Conservation (phyloP, 2,797 vertebrate genomes). For the Acanthornis magna region DNA sequence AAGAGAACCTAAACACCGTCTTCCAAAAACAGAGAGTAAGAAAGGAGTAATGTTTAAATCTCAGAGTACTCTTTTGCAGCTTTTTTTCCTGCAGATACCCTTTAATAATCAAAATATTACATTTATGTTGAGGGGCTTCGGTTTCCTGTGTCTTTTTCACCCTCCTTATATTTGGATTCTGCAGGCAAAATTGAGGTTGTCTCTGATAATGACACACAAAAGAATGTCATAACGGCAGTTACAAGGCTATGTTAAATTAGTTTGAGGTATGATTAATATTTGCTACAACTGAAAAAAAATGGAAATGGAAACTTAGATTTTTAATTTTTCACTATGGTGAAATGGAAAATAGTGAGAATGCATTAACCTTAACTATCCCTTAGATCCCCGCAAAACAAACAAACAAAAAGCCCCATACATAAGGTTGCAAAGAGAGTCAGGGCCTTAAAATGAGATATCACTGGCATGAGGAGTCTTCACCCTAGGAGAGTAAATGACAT, state of each 20-base stretch:
- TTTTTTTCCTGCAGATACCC: background rate
- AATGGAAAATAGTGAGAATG: background rate
- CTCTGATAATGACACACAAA: background rate
- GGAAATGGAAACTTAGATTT: background rate
- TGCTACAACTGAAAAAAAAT: background rate
- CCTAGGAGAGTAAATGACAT: background rate
- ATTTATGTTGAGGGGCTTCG: background rate
- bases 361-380: background rate
- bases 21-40: background rate
- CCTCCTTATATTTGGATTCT: background rate
- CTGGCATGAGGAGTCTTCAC: background rate
- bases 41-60: background rate
- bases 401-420: too few relatives aligned
- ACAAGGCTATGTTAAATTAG: rapidly evolving
- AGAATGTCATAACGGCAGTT: background rate
- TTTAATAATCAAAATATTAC: background rate
- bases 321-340: background rate
- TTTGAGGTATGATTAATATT: background rate
- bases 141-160: background rate
- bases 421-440: background rate
- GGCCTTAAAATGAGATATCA: background rate
- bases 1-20: background rate
- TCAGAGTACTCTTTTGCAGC: background rate
- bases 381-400: background rate
- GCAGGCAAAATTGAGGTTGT: background rate